Base-by-base conservation (phyloP, 2,888 invertebrate species). In the Neoaliturus tenellus region DNA sequence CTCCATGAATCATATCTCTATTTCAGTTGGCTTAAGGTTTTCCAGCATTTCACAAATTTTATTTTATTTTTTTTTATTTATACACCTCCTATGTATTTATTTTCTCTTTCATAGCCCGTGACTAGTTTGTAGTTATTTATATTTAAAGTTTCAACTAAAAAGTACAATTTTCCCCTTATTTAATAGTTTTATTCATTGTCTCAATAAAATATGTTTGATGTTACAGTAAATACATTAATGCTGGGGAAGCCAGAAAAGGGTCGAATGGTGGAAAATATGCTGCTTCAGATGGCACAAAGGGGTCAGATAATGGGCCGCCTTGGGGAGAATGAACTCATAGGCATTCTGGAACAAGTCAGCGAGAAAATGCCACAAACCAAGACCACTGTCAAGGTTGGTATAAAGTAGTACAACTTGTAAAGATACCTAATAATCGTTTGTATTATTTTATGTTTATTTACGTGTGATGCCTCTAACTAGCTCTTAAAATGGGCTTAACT, bases 181-280 rank as follows among this genome's bases (percentile, higher is more conserved):
- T 39, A 39, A 39, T 39, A 39, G n/a, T n/a, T 39, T 39, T 5
- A 39, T 39, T 39, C 6, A 12, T 39, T 39, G 39, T 39, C 5
- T 39, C 5, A 39, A 39, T 39, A 8, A 8, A 12, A 39, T 39
- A 39, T n/a, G n/a, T n/a, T n/a, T n/a, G n/a, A 33, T 69, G 39
- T 93, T 93, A 23, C 90, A 98, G 98, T 99, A 89, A 99, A 98
- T 90, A 99, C 97, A 81, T 93, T 99, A 85, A 96, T 96, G 89
- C 92, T 98, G 75, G 97, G 98, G 86, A 98, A 98, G 91, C 99
- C 99, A 71, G 99, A 99, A 89, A 99, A 99, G 90, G 99, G 97
- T 10, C 94, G 94, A 89, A 96, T 97, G 95, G 95, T 99, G 83
- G 99, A 99, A 92, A 95, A 95, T 87, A 96, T 99, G 95, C 94